Evolutionary conservation across 2,113 vertebrate genomes (phyloP).

Genomic region (Cranoglanis bouderius): DNA sequence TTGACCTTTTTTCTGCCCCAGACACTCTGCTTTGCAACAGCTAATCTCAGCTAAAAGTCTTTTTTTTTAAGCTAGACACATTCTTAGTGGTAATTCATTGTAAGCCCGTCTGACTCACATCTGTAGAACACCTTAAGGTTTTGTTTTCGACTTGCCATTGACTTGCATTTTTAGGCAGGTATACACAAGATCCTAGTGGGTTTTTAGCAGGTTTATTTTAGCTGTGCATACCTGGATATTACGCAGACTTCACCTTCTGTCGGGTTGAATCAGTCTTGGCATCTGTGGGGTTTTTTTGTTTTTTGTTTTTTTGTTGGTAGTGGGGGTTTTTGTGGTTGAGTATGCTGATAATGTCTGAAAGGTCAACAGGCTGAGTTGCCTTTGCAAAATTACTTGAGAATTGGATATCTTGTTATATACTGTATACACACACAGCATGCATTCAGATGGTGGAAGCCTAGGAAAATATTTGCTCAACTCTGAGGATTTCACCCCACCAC

Average conservation of each 20-base stretch:
- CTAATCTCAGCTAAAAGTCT: neutral
- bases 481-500: constrained; percentile 41
- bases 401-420: neutral
- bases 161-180: neutral
- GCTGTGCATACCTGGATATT: neutral
- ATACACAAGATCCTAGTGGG: neutral
- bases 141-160: neutral
- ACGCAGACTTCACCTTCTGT: neutral
- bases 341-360: constrained; percentile 1
- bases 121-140: neutral
- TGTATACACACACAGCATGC: neutral
- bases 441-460: constrained; percentile 13
- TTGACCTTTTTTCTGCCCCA: neutral
- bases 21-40: neutral
- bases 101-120: neutral
- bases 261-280: neutral
- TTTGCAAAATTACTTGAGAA: constrained; percentile 16
- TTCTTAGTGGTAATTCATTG: neutral
- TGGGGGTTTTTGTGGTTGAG: neutral
- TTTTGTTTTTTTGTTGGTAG: neutral
- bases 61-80: neutral
- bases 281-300: neutral
- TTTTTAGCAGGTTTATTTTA: neutral
- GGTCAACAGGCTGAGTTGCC: neutral
- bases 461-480: constrained; percentile 36